phyloP scores from a whole-genome alignment of 2,888 invertebrate genomes.

The Allolobophora icterica region DNA sequence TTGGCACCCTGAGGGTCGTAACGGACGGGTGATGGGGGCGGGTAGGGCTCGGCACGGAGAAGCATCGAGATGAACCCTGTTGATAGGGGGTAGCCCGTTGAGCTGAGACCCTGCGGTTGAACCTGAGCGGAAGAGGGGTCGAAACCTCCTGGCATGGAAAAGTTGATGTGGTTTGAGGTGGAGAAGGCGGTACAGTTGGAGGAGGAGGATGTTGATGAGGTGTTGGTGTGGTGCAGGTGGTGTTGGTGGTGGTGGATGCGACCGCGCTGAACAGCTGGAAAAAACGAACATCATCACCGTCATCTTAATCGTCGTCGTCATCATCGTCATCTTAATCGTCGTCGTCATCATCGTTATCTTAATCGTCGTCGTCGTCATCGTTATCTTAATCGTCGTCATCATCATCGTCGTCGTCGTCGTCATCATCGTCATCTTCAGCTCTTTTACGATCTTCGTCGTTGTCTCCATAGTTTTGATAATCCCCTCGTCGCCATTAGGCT shows the following conservation, averaged over 20 bases:
- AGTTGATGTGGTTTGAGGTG: neutral
- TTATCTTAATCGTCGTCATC: too few relatives aligned
- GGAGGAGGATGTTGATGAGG: neutral
- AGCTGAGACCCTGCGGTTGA: neutral
- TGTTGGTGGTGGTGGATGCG: neutral
- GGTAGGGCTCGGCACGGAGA: slow-evolving; percentile 37
- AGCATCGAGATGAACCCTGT: slow-evolving; percentile 37
- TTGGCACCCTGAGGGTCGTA: neutral
- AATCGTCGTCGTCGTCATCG: too few relatives aligned
- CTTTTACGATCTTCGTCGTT: too few relatives aligned
- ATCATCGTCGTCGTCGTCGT: too few relatives aligned
- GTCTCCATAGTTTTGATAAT: too few relatives aligned
- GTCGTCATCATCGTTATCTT: too few relatives aligned
- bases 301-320: too few relatives aligned
- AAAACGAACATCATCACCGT: neutral
- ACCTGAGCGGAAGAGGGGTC: neutral
- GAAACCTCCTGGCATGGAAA: neutral
- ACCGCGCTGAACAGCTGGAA: slow-evolving; percentile 21
- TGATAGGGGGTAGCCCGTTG: slow-evolving; percentile 18
- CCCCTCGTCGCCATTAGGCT: too few relatives aligned
- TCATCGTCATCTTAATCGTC: too few relatives aligned
- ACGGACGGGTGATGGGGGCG: neutral
- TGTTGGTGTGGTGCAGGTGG: neutral
- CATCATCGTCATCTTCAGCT: too few relatives aligned
- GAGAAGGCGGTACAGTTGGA: neutral